Conservation (phyloP, 2,113 vertebrate genomes). For the Scalopus aquaticus region DNA sequence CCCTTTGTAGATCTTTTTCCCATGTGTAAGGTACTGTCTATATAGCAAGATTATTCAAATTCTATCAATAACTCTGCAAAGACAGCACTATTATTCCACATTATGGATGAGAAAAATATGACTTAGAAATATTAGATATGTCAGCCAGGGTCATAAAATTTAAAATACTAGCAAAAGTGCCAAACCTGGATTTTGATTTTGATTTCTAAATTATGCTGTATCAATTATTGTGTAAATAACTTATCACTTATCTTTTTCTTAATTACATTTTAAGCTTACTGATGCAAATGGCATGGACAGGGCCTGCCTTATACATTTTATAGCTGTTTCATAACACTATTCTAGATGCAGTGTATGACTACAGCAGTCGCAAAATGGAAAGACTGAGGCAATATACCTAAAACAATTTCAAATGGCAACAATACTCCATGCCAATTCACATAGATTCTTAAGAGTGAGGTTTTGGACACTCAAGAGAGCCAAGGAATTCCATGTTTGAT, state of each 20-base stretch:
- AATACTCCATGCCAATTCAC: not conserved
- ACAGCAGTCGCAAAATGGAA: not conserved
- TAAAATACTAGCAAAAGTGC: not conserved
- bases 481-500: not conserved
- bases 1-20: too few relatives aligned
- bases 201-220: rapidly evolving
- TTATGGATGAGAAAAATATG: not conserved
- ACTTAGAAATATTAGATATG: not conserved
- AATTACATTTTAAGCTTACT: not conserved
- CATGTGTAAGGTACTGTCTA: not conserved
- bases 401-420: not conserved
- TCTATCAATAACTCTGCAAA: not conserved
- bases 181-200: not conserved
- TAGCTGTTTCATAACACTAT: rapidly evolving
- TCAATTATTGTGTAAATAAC: rapidly evolving
- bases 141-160: not conserved
- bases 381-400: not conserved
- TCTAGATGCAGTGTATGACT: too few relatives aligned
- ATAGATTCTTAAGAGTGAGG: not conserved
- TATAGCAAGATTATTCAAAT: not conserved
- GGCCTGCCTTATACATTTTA: not conserved
- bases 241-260: rapidly evolving
- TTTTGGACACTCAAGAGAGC: not conserved
- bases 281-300: not conserved
- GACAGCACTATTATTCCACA: rapidly evolving